A percentile compares a stretch with the other conserved stretches of the same genome.
Conservation (phyloP, 2,113 vertebrate genomes). For the Balaeniceps rex region DNA sequence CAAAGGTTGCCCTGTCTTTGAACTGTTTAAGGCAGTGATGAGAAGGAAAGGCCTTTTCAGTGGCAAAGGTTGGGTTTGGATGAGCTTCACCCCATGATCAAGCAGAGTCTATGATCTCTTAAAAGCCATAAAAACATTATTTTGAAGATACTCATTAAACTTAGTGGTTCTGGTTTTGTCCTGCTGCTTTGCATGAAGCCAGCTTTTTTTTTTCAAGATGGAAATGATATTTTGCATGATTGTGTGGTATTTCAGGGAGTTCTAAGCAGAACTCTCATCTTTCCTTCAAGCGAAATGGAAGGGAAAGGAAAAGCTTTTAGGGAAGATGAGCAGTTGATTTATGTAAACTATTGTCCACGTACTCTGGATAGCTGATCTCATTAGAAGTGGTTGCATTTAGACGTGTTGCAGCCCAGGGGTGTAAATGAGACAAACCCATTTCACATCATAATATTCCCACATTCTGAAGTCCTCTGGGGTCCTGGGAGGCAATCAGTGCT, state of each 20-base stretch:
- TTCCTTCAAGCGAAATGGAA: neutral
- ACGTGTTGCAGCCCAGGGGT: neutral
- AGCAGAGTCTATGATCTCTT: neutral
- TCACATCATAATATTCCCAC: neutral
- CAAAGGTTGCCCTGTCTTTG: neutral
- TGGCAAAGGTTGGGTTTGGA: neutral
- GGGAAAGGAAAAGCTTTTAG: neutral
- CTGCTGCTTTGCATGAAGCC: neutral
- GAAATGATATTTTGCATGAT: neutral
- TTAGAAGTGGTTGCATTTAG: neutral
- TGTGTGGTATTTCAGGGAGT: neutral
- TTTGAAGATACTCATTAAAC: neutral
- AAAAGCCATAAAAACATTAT: neutral
- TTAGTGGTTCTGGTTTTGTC: neutral
- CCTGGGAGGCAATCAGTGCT: neutral
- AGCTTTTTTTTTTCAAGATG: neutral
- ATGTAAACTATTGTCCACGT: neutral
- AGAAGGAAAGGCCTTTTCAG: neutral
- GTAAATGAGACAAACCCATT: neutral
- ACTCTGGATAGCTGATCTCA: neutral
- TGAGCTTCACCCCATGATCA: neutral
- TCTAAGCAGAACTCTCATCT: neutral
- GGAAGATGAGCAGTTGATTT: neutral
- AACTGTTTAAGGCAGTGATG: neutral
- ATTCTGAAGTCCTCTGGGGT: neutral